These are phyloP conservation scores for Indri indri DNA, from an alignment of 2,113 vertebrate species.

Conservation along the genomic window DNA sequence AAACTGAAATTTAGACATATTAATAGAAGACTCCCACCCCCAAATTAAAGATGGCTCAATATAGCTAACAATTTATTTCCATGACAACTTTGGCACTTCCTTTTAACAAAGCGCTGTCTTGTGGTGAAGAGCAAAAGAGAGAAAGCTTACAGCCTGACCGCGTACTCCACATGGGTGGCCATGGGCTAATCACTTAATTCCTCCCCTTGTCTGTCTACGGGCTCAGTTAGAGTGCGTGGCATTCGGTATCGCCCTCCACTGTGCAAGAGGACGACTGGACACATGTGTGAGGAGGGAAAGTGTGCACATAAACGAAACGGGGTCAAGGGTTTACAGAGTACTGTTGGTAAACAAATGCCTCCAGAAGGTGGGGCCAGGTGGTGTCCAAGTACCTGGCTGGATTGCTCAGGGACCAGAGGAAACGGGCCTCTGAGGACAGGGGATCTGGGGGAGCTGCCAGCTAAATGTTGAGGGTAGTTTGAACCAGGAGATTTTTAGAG, in stretches of 20 bases:
- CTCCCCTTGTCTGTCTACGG: neutral
- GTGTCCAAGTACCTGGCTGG: neutral
- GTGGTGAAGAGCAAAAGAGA: neutral
- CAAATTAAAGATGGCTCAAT: neutral
- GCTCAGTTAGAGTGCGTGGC: neutral
- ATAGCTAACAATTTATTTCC: constrained; percentile 51
- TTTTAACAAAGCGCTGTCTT: constrained; percentile 22
- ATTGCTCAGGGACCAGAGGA: neutral
- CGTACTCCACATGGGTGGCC: neutral
- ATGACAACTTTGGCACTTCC: constrained; percentile 51
- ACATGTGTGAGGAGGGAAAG: neutral
- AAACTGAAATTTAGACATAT: neutral
- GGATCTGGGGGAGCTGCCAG: neutral
- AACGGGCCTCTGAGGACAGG: neutral
- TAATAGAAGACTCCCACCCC: neutral
- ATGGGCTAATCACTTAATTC: neutral
- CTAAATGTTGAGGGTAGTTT: neutral
- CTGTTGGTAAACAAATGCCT: constrained; percentile 51
- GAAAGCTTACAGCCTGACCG: neutral
- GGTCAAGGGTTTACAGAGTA: neutral
- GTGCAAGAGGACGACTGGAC: neutral
- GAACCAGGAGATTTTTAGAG: neutral
- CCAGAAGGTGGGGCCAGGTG: neutral
- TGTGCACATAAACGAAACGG: neutral
- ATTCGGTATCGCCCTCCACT: neutral